Conservation (phyloP, 2,113 vertebrate genomes). For the Lepisosteus oculatus region DNA sequence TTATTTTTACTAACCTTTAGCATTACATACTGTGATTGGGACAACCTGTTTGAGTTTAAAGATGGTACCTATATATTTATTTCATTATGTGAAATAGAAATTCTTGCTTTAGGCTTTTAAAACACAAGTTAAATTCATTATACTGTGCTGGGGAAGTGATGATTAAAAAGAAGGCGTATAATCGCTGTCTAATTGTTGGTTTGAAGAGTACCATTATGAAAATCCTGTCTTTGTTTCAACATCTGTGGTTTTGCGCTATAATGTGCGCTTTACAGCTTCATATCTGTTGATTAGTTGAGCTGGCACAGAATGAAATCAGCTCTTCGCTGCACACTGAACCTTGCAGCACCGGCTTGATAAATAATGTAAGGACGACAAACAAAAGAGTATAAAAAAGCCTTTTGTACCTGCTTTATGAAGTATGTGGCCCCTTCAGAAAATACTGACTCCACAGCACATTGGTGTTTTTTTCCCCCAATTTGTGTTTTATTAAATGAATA, state of each 20-base stretch:
- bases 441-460: neutral
- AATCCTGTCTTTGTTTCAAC: slow-evolving; percentile 10
- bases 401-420: neutral
- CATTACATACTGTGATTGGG: neutral
- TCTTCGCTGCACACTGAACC: neutral
- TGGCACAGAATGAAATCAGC: neutral
- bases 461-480: neutral
- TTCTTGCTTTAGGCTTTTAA: neutral
- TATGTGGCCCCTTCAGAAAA: neutral
- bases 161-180: slow-evolving; percentile 6
- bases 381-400: neutral
- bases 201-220: slow-evolving; percentile 1
- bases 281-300: neutral
- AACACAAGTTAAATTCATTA: neutral
- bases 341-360: neutral
- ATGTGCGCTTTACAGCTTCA: neutral
- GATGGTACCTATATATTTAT: too few species aligned
- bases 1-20: neutral
- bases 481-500: neutral
- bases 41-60: neutral
- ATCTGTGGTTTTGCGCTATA: neutral
- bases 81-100: neutral
- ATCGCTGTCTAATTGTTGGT: slow-evolving; percentile 1
- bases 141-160: neutral
- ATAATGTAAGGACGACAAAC: neutral